Percentiles rank a stretch among this genome's conserved stretches.
Evolutionary conservation across 2,888 invertebrate genomes (phyloP).

Genomic region (Nymphalis c-album): DNA sequence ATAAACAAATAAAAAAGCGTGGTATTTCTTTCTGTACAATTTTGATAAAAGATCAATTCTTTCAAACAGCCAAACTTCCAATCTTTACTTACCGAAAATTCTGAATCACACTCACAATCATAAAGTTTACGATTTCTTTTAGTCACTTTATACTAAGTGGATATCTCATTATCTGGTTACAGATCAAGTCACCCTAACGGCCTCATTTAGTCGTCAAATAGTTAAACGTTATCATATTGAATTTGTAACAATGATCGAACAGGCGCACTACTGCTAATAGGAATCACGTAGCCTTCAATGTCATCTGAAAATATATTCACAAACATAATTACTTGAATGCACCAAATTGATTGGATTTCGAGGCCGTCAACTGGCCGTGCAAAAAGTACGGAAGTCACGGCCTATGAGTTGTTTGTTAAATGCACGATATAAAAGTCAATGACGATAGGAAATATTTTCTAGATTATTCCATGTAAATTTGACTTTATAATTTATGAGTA

Average conservation of each 20-base stretch:
- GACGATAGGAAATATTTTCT: conserved; percentile 26
- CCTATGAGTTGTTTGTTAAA: conserved; percentile 36
- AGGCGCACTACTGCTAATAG: neutral
- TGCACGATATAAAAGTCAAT: conserved; percentile 35
- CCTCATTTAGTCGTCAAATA: neutral
- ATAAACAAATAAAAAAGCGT: neutral
- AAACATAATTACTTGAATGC: conserved; percentile 32
- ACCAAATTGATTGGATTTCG: conserved; percentile 40
- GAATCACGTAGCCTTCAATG: conserved; percentile 13
- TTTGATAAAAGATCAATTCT: neutral
- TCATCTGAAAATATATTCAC: conserved; percentile 17
- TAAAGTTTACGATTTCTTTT: conserved; percentile 14
- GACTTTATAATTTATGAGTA: neutral
- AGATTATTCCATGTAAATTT: conserved; percentile 17
- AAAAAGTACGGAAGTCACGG: conserved; percentile 58
- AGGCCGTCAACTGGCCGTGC: conserved; percentile 46
- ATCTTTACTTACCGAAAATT: conserved; percentile 8
- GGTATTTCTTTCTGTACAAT: neutral
- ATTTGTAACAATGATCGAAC: neutral
- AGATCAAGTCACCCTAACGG: neutral
- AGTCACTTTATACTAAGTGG: conserved; percentile 27
- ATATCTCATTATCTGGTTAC: neutral
- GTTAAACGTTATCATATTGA: neutral
- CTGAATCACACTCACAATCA: conserved; percentile 20
- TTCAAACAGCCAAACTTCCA: neutral